Base-by-base conservation (phyloP, 2,113 vertebrate genomes). In the Otocyon megalotis region DNA sequence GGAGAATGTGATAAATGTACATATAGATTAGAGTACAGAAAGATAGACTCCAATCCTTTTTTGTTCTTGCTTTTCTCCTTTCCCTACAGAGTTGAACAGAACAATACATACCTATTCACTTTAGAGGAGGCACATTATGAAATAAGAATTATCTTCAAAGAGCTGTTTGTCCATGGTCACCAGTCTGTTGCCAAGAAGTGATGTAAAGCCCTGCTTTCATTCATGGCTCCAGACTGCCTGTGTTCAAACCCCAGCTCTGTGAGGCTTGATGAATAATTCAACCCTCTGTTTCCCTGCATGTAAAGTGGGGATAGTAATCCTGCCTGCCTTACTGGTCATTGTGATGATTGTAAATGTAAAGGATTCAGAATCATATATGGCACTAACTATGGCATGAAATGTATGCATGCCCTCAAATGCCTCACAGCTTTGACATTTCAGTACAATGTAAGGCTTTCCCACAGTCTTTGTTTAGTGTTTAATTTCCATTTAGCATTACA, bases 101-200 rank as follows among this genome's bases (percentile, higher is more conserved):
- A 69, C 0, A 62, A 3, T 19, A 22, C 4, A 58, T 92, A 85
- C 84, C 56, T 65, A 17, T 50, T 83, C 22, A 69, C 53, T 81
- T 85, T 22, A 69, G 19, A 91, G 53, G 63, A 81, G 67, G 24
- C 15, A 87, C 13, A 53, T 81, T 82, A 81, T 24, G 43, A 85
- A 90, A 76, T 76, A 69, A 87, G 90, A 87, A 76, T 90, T 12
- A 92, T 76, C 22, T 8, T 95, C 17, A 54, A 87, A 80, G 8
- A 81, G 6, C 76, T 53, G 50, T 53, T 60, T 95, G 58, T 43
- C 74, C 26, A 54, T 37, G 8, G 37, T 87, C 65, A 67, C 24
- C 80, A 84, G 24, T 30, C 60, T 76, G 37, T 76, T 35, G 16
- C 22, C 32, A 72, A 84, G 43, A 72, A 5, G 15, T 79, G 3